A percentile compares a stretch with the other conserved stretches of the same genome.
Evolutionary conservation across 2,888 invertebrate genomes (phyloP).

Genomic region (Agriopis aurantiaria): DNA sequence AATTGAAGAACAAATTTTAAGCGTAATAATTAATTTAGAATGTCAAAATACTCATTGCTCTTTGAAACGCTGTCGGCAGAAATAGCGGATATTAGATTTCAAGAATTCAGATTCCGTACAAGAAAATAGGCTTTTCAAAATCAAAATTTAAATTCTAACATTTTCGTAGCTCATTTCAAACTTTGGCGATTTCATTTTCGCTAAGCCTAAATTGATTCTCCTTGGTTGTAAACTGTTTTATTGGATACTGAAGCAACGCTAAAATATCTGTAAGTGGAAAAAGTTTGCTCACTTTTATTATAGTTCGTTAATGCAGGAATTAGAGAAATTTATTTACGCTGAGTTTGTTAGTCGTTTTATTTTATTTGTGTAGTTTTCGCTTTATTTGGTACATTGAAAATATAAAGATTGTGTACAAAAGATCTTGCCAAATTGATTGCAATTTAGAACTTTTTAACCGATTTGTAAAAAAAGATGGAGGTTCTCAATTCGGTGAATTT

Average conservation of each 20-base stretch:
- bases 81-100: conserved; percentile 31
- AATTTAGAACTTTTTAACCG: neutral
- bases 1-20: conserved; percentile 26
- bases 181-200: conserved; percentile 17
- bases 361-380: neutral
- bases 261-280: conserved; percentile 4
- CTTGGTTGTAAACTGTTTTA: conserved; percentile 8
- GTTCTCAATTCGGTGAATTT: no score
- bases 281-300: conserved; percentile 7
- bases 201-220: conserved; percentile 7
- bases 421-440: neutral
- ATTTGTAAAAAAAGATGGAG: no score
- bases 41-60: conserved; percentile 33
- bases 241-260: conserved; percentile 5
- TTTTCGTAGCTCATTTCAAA: conserved; percentile 6
- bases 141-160: conserved; percentile 8
- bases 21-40: conserved; percentile 30
- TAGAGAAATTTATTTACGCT: neutral
- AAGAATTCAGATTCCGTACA: conserved; percentile 10
- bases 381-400: neutral
- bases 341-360: neutral
- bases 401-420: neutral
- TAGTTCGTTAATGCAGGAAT: conserved; percentile 6
- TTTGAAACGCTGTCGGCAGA: conserved; percentile 23
- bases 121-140: conserved; percentile 16